These are phyloP conservation scores for Phalera bucephala DNA, from an alignment of 2,888 invertebrate genomes.

Conservation along the genomic window DNA sequence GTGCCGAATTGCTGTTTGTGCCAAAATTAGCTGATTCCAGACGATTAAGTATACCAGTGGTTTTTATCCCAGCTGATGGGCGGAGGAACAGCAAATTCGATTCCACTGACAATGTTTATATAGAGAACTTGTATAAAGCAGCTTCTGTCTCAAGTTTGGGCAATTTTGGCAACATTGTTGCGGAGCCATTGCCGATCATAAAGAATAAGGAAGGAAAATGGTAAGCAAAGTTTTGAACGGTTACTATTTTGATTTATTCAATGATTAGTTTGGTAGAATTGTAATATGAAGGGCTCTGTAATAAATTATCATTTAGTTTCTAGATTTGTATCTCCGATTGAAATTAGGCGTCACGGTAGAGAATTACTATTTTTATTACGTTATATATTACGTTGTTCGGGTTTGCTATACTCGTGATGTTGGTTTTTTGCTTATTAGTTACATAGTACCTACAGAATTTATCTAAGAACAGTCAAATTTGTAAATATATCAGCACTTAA, in stretches of 20 bases:
- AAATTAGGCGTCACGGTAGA: no score
- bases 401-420: no score
- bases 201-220: conserved; percentile 79
- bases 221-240: conserved; percentile 41
- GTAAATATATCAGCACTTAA: no score
- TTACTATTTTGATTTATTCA: background rate
- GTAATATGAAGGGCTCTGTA: no score
- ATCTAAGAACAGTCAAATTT: no score
- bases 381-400: no score
- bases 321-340: no score
- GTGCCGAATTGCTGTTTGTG: conserved; percentile 58
- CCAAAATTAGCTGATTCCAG: conserved; percentile 63
- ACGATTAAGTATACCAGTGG: conserved; percentile 70
- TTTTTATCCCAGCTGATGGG: conserved; percentile 60
- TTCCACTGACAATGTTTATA: conserved; percentile 66
- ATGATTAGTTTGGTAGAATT: no score
- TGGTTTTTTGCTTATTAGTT: no score
- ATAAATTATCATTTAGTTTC: no score
- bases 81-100: conserved; percentile 66
- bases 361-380: no score
- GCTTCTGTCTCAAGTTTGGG: conserved; percentile 74
- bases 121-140: conserved; percentile 73
- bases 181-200: conserved; percentile 73
- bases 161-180: conserved; percentile 68
- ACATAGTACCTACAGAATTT: no score